phyloP scores from a whole-genome alignment of 2,888 invertebrate genomes.

The Catocala fraxini region DNA sequence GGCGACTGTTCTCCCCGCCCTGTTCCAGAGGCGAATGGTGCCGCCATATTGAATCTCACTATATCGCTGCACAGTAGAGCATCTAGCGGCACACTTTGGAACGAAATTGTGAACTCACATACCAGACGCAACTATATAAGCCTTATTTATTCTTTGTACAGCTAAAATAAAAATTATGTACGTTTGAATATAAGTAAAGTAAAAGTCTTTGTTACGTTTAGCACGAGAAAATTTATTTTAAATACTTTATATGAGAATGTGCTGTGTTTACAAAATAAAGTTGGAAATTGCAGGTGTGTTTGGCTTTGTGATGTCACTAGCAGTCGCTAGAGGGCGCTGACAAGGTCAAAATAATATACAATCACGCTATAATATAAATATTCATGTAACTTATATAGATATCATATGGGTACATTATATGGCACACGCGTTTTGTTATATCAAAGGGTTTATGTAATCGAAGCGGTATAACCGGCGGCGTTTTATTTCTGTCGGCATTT shows the following conservation, averaged over 20 bases:
- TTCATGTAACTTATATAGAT: constrained; percentile 49
- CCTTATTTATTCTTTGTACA: constrained; percentile 11
- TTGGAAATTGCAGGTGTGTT: constrained; percentile 17
- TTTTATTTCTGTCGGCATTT: constrained; percentile 32
- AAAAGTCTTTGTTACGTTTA: neutral
- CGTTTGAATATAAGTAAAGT: neutral
- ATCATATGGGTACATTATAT: constrained; percentile 35
- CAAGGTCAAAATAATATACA: constrained; percentile 48
- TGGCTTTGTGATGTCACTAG: constrained; percentile 36
- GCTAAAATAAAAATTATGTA: neutral
- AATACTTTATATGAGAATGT: no score
- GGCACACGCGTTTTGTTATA: constrained; percentile 40
- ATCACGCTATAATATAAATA: constrained; percentile 46
- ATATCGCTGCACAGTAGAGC: constrained; percentile 65
- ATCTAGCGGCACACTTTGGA: constrained; percentile 72
- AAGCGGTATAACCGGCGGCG: constrained; percentile 18
- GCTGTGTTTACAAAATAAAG: neutral
- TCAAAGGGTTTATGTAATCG: constrained; percentile 44
- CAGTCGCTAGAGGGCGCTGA: constrained; percentile 62
- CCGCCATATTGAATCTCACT: constrained; percentile 84
- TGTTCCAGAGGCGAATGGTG: constrained; percentile 85
- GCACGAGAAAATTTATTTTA: no score
- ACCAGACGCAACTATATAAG: constrained; percentile 25
- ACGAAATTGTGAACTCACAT: constrained; percentile 53
- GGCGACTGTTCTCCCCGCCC: constrained; percentile 87